Base-by-base conservation (phyloP, 2,113 vertebrate species). In the Calypte anna region DNA sequence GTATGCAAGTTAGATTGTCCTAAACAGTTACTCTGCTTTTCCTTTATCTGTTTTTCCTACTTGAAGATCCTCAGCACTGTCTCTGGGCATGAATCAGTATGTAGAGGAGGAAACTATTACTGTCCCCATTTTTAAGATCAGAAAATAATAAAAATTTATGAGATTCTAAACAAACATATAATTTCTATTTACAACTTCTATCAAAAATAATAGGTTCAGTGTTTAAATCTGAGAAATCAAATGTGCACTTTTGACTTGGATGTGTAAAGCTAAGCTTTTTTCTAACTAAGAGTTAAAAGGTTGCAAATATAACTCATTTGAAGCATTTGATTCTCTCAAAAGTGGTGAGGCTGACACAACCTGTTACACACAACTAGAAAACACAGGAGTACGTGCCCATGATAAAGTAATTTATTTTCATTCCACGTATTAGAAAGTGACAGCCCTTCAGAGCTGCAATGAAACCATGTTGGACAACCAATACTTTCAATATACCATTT, bases 391-490 rank as follows among this genome's bases (percentile, higher is more conserved):
- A 81, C 4, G 0, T 9, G 16, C 13, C 9, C 25, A 9, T 9
- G 6, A 36, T 14, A 90, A 90, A 85, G 30, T 22, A 38, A 33
- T 86, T 64, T 31, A 11, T 54, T 95, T 85, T 83, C 55, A 33
- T n/a, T 31, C 40, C 24, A 53, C 6, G 6, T 30, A 73, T 36
- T 31, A 44, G 51, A 36, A 74, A 76, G 31, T 5, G 21, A 59
- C 24, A 73, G 14, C 14, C 28, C 30, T 75, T 54, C 58, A 88
- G 51, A 82, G 30, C 38, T 66, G 59, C 10, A 1, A 12, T 38
- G 27, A 82, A 84, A 33, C 44, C 53, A 10, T 0, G 0, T 3
- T 40, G 36, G 36, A 68, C 55, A 77, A 55, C 8, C 1, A 1
- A 46, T 28, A 51, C n/a, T 77, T 80, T 8, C 17, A 40, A 17